phyloP scores from a whole-genome alignment of 2,888 invertebrate species.

The Acholoe squamosa region DNA sequence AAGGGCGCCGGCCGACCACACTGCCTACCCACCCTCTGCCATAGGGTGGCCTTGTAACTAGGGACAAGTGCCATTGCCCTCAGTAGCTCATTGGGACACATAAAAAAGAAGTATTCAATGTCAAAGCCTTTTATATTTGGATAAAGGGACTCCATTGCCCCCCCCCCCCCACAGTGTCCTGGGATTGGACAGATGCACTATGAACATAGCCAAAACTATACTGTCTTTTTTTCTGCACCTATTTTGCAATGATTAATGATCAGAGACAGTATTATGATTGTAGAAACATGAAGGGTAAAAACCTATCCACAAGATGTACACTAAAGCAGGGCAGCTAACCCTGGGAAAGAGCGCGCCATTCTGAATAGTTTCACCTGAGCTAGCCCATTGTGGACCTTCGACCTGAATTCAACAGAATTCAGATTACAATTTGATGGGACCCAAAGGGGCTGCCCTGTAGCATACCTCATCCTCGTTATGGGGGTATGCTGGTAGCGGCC shows the following conservation, averaged over 20 bases:
- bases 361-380: no score
- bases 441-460: not conserved
- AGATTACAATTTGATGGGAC: conserved; percentile 13
- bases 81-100: not conserved
- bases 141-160: not conserved
- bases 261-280: no score
- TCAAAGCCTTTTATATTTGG: not conserved
- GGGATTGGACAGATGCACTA: conserved; percentile 9
- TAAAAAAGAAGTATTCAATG: not conserved
- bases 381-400: not conserved
- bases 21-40: not conserved
- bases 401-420: not conserved
- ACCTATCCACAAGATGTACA: no score
- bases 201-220: not conserved
- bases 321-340: no score
- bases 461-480: not conserved
- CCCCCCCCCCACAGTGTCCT: not conserved
- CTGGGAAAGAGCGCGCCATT: no score
- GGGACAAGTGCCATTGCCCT: not conserved
- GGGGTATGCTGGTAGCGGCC: conserved; percentile 24
- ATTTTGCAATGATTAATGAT: no score
- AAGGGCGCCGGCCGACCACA: not conserved
- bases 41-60: not conserved
- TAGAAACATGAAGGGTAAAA: no score
- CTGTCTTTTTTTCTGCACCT: no score